Evolutionary conservation across 2,888 invertebrate species (phyloP).

Genomic region (Acholoe squamosa): DNA sequence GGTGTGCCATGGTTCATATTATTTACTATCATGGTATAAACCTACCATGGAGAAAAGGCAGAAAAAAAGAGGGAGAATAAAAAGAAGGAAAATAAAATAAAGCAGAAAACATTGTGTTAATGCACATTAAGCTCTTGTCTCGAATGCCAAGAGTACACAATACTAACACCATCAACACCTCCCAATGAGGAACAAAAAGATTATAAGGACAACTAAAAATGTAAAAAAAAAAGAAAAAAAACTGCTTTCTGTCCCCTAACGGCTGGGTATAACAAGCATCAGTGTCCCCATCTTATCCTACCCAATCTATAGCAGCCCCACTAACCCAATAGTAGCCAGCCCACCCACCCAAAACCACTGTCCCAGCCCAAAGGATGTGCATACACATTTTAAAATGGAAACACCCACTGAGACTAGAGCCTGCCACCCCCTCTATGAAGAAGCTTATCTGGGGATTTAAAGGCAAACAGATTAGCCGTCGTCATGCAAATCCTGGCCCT

Average conservation of each 20-base stretch:
- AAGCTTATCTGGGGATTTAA: constrained; percentile 4
- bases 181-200: neutral
- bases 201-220: too few species aligned
- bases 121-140: neutral
- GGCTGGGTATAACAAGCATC: too few species aligned
- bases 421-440: neutral
- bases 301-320: neutral
- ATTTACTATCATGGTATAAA: too few species aligned
- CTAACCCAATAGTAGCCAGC: neutral
- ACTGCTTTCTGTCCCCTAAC: too few species aligned
- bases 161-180: too few species aligned
- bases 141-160: neutral
- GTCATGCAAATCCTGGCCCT: constrained; percentile 22
- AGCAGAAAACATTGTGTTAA: neutral
- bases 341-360: neutral
- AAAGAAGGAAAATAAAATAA: neutral
- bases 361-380: neutral
- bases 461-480: constrained; percentile 22
- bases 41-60: too few species aligned
- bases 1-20: too few species aligned
- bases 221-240: too few species aligned
- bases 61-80: too few species aligned
- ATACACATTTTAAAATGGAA: neutral
- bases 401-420: too few species aligned
- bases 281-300: neutral